These are phyloP conservation scores for Coleophora flavipennella DNA, from an alignment of 2,888 invertebrate species.

Conservation along the genomic window DNA sequence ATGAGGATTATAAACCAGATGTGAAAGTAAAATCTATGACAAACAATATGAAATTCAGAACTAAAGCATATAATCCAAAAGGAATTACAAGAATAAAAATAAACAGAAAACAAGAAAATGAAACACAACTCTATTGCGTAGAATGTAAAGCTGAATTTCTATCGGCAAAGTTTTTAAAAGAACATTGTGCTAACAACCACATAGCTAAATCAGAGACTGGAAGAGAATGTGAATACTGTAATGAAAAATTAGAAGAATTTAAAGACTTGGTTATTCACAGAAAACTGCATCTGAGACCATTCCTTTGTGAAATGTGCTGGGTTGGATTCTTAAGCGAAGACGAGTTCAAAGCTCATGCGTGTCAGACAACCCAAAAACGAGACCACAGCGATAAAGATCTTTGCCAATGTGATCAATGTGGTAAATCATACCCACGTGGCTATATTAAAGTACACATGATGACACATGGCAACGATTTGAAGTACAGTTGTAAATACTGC, in stretches of 20 bases:
- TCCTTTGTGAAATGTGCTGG: slow-evolving; percentile 62
- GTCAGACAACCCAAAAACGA: slow-evolving; percentile 37
- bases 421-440: slow-evolving; percentile 62
- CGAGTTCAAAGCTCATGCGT: slow-evolving; percentile 41
- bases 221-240: slow-evolving; percentile 58
- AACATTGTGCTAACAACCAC: slow-evolving; percentile 50
- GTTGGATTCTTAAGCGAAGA: slow-evolving; percentile 44
- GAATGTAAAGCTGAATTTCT: slow-evolving; percentile 54
- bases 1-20: slow-evolving; percentile 9
- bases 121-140: slow-evolving; percentile 41
- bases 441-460: slow-evolving; percentile 63
- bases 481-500: slow-evolving; percentile 60
- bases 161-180: slow-evolving; percentile 33
- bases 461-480: slow-evolving; percentile 50
- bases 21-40: slow-evolving; percentile 4
- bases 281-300: slow-evolving; percentile 55
- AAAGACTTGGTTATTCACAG: slow-evolving; percentile 52
- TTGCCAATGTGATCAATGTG: slow-evolving; percentile 63
- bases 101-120: slow-evolving; percentile 19
- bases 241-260: slow-evolving; percentile 61
- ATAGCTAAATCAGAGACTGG: slow-evolving; percentile 41
- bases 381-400: slow-evolving; percentile 35
- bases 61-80: slow-evolving; percentile 22
- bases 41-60: slow-evolving; percentile 15
- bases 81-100: slow-evolving; percentile 20